phyloP scores from a whole-genome alignment of 2,888 invertebrate species.

The Dicranocentrus wangi region DNA sequence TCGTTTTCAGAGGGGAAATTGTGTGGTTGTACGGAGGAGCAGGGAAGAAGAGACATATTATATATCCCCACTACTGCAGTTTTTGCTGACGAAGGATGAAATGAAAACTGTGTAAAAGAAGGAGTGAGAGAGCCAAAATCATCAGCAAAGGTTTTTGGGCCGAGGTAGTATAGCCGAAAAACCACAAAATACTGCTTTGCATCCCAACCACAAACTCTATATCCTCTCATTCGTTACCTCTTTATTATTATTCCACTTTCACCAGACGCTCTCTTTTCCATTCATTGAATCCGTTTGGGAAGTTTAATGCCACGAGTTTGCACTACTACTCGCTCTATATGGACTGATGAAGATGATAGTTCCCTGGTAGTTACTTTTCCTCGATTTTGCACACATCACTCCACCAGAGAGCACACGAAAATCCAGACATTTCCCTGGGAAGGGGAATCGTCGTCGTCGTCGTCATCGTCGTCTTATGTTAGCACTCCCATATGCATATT shows the following conservation, averaged over 20 bases:
- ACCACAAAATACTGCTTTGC: constrained; percentile 43
- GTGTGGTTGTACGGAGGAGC: neutral
- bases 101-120: constrained; percentile 1
- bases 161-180: constrained; percentile 6
- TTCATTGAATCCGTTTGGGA: neutral
- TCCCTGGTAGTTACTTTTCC: no score
- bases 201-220: constrained; percentile 51
- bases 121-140: constrained; percentile 14
- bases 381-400: no score
- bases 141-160: neutral
- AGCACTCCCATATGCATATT: neutral
- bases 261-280: constrained; percentile 24
- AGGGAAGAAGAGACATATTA: neutral
- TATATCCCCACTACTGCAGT: neutral
- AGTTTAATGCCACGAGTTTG: no score
- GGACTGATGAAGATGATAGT: no score
- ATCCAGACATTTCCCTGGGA: no score
- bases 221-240: constrained; percentile 49
- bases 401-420: no score
- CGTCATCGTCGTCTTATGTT: neutral
- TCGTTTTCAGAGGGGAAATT: neutral
- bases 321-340: no score
- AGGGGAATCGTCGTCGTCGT: no score
- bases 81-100: constrained; percentile 16
- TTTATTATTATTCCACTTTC: constrained; percentile 36